phyloP scores from a whole-genome alignment of 2,113 vertebrate genomes.

The Dipodomys stephensi region DNA sequence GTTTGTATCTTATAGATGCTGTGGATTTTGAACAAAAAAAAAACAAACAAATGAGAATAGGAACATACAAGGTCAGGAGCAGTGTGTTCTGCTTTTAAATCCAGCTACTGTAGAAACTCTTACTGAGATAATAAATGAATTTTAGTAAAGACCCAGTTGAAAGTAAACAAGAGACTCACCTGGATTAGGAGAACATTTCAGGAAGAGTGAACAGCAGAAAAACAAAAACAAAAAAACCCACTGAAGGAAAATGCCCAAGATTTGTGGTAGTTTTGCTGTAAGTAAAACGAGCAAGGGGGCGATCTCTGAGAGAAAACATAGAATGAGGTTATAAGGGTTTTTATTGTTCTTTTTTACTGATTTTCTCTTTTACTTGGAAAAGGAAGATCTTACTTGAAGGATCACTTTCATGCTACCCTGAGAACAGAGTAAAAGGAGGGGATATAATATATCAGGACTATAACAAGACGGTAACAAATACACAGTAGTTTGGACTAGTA shows the following conservation, averaged over 20 bases:
- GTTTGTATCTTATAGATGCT: background rate
- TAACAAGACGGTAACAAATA: too few species aligned
- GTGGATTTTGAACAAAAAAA: background rate
- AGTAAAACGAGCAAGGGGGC: background rate
- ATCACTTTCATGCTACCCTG: too few species aligned
- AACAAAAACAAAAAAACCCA: background rate
- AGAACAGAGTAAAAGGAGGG: too few species aligned
- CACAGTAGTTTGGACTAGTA: too few species aligned
- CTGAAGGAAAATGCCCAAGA: too few species aligned
- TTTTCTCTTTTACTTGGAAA: background rate
- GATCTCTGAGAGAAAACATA: accelerated
- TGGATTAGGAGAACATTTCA: background rate
- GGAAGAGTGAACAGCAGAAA: background rate
- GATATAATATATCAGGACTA: too few species aligned
- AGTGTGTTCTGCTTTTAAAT: background rate
- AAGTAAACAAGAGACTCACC: background rate
- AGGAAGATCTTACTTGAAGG: too few species aligned
- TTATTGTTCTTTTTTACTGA: background rate
- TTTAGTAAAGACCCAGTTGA: background rate
- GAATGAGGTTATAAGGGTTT: background rate
- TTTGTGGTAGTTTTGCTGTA: too few species aligned
- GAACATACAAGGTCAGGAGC: accelerated
- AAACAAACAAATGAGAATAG: background rate
- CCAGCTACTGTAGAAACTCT: background rate
- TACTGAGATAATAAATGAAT: background rate